Conservation (phyloP, 2,888 invertebrate species). For the Ceriagrion tenellum region DNA sequence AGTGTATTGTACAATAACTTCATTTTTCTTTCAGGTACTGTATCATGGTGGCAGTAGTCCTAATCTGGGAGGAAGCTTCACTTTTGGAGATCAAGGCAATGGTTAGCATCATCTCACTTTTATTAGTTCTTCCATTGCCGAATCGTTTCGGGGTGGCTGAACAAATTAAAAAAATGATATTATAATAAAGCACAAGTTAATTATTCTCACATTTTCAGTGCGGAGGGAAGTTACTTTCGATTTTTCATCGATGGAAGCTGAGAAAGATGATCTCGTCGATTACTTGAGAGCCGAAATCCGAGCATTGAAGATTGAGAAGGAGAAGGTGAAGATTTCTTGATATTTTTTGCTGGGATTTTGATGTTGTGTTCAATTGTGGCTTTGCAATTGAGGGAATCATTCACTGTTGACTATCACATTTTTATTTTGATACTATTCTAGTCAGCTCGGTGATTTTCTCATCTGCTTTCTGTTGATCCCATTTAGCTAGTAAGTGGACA, state of each 20-base stretch:
- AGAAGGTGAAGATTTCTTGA: slow-evolving; percentile 75
- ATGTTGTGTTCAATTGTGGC: no score
- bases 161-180: no score
- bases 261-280: slow-evolving; percentile 72
- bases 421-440: no score
- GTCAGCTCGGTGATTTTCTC: no score
- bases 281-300: slow-evolving; percentile 79
- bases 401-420: no score
- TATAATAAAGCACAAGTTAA: background rate
- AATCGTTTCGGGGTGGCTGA: background rate
- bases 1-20: background rate
- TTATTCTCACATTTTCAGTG: background rate
- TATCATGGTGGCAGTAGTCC: slow-evolving; percentile 38
- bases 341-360: background rate
- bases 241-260: slow-evolving; percentile 78
- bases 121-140: background rate
- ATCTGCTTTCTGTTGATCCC: background rate
- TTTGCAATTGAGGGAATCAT: no score
- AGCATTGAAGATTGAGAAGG: slow-evolving; percentile 78
- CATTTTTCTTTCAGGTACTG: slow-evolving; percentile 7
- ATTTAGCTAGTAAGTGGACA: background rate
- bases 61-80: slow-evolving; percentile 11
- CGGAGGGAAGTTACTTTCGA: slow-evolving; percentile 77
- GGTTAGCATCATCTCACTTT: background rate
- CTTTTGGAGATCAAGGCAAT: slow-evolving; percentile 24